Evolutionary conservation across 2,888 invertebrate species (phyloP), one percentile per base, ranked within the genome.

Genomic region (Thelaira solivaga): DNA sequence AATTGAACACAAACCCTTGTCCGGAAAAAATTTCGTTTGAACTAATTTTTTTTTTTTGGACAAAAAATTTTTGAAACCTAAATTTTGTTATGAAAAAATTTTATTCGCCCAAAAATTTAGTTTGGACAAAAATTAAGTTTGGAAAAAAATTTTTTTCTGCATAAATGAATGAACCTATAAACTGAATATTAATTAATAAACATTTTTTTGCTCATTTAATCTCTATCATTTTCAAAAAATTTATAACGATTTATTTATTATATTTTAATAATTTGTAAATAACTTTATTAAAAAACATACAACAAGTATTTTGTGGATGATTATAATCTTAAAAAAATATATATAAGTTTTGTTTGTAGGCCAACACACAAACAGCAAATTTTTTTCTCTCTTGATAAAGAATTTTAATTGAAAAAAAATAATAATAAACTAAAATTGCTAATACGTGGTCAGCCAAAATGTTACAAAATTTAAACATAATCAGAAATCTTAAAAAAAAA

Each of bases 381-480:
- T 20, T 57, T 49, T 16, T 39, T n/a, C 36, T n/a, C 20, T 20
- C 13, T 34, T 11, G 39, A 43, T 43, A 69, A 74, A 59, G 74
- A 69, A 78, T 74, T 78, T 78, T 78, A 74, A 78, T 74, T 78
- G 74, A 74, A 78, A 78, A 78, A 77, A 62, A 77, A 49, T n/a
- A 73, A 71, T 74, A 77, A 68, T 59, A 78, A 69, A 64, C 43
- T 74, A 55, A 78, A 78, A 78, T 78, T 78, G 69, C 74, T 64
- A 51, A 74, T 74, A 78, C 78, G 78, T 78, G 78, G 78, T 65
- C 78, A 78, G 47, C 47, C 39, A 61, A 55, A 64, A 71, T 61
- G 39, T 71, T 71, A 53, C 43, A 69, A 69, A 51, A 47, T 26
- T 41, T 55, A 61, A 68, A 11, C 45, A 68, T 34, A 62, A 77